Evolutionary conservation across 2,888 invertebrate species (phyloP).

Genomic region (Meiosimyza decipiens): DNA sequence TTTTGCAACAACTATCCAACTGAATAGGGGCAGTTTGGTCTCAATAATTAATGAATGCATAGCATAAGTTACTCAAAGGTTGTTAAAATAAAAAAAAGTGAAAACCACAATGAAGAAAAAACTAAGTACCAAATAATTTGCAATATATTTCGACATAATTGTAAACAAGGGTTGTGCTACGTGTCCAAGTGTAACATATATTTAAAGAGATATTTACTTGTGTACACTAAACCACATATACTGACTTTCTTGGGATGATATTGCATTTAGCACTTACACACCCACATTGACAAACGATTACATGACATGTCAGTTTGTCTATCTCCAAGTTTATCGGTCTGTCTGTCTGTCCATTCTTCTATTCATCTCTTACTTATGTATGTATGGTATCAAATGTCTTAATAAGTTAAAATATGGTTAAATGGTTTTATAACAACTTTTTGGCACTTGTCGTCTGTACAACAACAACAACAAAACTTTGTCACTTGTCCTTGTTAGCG

Average conservation of each 20-base stretch:
- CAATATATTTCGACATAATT: conserved; percentile 11
- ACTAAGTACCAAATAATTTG: neutral
- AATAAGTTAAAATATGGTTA: conserved; percentile 60
- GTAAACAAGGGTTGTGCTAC: conserved; percentile 7
- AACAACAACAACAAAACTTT: neutral
- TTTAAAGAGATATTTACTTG: neutral
- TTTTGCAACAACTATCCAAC: too few relatives aligned
- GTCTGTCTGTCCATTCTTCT: conserved; percentile 19
- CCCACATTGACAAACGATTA: conserved; percentile 27
- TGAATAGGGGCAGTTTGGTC: too few relatives aligned
- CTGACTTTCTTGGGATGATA: too few relatives aligned
- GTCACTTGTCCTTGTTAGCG: conserved; percentile 8
- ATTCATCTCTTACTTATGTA: neutral
- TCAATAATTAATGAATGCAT: too few relatives aligned
- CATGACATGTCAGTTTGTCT: conserved; percentile 4
- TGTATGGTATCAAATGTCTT: conserved; percentile 54
- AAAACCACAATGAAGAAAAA: neutral
- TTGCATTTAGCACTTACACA: neutral
- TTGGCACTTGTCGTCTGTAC: conserved; percentile 48
- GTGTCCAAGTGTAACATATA: conserved; percentile 1
- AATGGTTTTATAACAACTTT: conserved; percentile 58
- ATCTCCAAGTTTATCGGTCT: neutral
- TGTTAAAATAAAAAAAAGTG: too few relatives aligned
- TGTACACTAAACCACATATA: too few relatives aligned
- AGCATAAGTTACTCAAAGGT: too few relatives aligned